A percentile compares a stretch with the other conserved stretches of the same genome.
These are phyloP conservation scores for Cryptus armator DNA, from an alignment of 2,888 invertebrate genomes.

Conservation along the genomic window DNA sequence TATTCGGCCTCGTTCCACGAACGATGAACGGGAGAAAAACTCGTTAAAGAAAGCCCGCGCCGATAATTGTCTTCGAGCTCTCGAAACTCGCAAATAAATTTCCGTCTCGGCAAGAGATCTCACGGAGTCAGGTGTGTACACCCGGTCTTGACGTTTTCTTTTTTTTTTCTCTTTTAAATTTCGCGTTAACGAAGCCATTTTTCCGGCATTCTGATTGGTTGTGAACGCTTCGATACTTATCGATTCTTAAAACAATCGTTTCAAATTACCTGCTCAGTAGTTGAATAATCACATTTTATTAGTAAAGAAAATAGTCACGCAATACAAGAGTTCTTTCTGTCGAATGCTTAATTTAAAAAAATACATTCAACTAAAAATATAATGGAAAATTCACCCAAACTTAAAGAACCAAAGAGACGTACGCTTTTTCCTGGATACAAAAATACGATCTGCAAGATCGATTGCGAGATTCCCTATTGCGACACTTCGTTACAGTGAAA, in stretches of 20 bases:
- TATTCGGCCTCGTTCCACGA: constrained; percentile 61
- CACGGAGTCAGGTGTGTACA: constrained; percentile 3
- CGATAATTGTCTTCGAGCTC: constrained; percentile 37
- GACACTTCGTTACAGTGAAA: no score
- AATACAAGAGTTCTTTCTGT: no score
- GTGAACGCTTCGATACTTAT: background rate
- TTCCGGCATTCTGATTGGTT: background rate
- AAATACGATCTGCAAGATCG: no score
- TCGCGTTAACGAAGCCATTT: background rate
- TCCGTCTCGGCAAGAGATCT: constrained; percentile 9
- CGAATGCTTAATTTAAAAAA: no score
- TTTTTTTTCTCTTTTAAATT: background rate
- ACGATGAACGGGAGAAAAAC: constrained; percentile 8
- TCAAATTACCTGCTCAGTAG: no score
- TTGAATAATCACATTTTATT: no score
- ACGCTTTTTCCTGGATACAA: no score
- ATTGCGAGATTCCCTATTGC: no score
- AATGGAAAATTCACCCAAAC: no score
- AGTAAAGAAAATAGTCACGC: no score
- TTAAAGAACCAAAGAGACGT: no score
- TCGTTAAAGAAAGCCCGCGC: constrained; percentile 17
- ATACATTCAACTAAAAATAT: no score
- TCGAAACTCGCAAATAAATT: constrained; percentile 33
- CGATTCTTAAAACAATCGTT: background rate
- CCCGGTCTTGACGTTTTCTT: background rate